A percentile compares a stretch with the other conserved stretches of the same genome.
Evolutionary conservation across 2,888 invertebrate species (phyloP).

Genomic region (Trissonchulus sp.): DNA sequence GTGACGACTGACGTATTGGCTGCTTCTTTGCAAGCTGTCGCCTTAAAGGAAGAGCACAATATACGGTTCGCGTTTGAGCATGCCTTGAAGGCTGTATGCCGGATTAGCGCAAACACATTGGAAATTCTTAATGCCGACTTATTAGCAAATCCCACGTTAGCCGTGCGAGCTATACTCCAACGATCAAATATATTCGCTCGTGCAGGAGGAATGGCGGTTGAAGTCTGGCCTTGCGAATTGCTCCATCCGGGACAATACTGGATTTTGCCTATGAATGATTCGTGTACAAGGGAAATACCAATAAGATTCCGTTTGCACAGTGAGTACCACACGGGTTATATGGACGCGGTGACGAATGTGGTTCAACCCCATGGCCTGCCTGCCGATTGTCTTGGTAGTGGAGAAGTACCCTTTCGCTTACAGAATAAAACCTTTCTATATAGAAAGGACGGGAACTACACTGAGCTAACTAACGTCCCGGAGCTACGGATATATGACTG

Average conservation of each 20-base stretch:
- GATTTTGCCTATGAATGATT: too few species aligned
- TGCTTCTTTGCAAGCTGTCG: not conserved
- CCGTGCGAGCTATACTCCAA: not conserved
- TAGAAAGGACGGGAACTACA: too few species aligned
- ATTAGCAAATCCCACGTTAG: not conserved
- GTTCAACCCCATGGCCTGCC: not conserved
- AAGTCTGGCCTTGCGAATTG: conserved; percentile 4
- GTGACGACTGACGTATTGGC: conserved; percentile 2
- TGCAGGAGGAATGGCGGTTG: not conserved
- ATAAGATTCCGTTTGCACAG: not conserved
- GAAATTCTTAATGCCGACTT: not conserved
- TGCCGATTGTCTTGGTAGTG: not conserved
- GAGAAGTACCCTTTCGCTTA: not conserved
- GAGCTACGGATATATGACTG: too few species aligned
- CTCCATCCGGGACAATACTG: not conserved
- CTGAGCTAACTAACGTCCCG: too few species aligned
- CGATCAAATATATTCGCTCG: not conserved
- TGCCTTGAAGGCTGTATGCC: not conserved
- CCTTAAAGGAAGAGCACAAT: not conserved
- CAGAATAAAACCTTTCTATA: conserved; percentile 2
- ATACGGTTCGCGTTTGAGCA: conserved; percentile 7
- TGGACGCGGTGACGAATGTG: conserved; percentile 6
- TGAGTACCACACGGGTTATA: not conserved
- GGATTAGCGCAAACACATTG: not conserved
- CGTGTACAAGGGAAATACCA: not conserved